These are phyloP conservation scores for Sarcophaga variegata DNA, from an alignment of 2,888 invertebrate species.

Conservation along the genomic window DNA sequence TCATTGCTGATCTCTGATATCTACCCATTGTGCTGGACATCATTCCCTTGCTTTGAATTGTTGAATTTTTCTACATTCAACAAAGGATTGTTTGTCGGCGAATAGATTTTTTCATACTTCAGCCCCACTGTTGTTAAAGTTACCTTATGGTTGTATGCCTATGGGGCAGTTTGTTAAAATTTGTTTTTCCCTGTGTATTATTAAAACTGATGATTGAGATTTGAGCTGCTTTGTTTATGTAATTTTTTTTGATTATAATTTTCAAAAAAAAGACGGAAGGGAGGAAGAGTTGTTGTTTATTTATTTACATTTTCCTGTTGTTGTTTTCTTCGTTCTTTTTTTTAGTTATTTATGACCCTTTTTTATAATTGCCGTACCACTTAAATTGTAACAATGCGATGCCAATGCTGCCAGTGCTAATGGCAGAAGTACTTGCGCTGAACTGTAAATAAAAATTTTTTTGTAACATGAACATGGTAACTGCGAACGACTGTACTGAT, in stretches of 20 bases:
- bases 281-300: not conserved
- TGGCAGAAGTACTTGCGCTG: constrained; percentile 13
- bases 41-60: too few relatives aligned
- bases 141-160: not conserved
- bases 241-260: constrained; percentile 7
- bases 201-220: constrained; percentile 52
- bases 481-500: not conserved
- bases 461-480: constrained; percentile 5
- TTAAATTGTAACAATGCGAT: constrained; percentile 70
- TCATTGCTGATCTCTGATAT: too few relatives aligned
- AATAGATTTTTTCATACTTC: not conserved
- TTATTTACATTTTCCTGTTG: constrained; percentile 5
- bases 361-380: constrained; percentile 69
- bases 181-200: not conserved
- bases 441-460: constrained; percentile 33
- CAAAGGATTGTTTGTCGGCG: too few relatives aligned
- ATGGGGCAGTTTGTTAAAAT: too few relatives aligned
- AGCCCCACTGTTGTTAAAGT: not conserved
- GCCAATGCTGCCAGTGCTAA: constrained; percentile 12
- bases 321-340: not conserved
- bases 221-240: constrained; percentile 28
- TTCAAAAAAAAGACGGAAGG: not conserved
- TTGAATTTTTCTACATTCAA: too few relatives aligned
- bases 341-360: constrained; percentile 59
- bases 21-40: too few relatives aligned